phyloP scores from a whole-genome alignment of 1,140 invertebrate species.

The Drosophila sechellia region DNA sequence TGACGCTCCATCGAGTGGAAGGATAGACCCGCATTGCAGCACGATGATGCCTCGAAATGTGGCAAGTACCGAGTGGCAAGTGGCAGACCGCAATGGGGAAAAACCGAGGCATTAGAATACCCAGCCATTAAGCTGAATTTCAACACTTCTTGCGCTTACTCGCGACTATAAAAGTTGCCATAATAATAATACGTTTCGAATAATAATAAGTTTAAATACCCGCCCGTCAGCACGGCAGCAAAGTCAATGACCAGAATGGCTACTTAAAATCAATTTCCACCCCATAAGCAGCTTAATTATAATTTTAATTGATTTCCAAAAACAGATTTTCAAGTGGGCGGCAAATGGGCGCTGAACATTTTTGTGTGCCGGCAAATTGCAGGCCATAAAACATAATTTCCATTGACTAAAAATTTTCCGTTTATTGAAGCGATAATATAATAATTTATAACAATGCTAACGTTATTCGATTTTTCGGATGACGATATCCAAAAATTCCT shows the following conservation, averaged over 20 bases:
- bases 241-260: slow-evolving; percentile 46
- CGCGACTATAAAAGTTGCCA: neutral
- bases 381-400: slow-evolving; percentile 39
- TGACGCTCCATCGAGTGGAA: slow-evolving; percentile 18
- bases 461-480: slow-evolving; percentile 2
- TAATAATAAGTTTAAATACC: slow-evolving; percentile 26
- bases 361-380: slow-evolving; percentile 36
- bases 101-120: slow-evolving; percentile 25
- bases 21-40: slow-evolving; percentile 47
- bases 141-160: slow-evolving; percentile 39
- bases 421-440: slow-evolving; percentile 55
- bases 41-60: slow-evolving; percentile 49
- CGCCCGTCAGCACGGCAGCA: neutral
- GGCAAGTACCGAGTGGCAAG: slow-evolving; percentile 42
- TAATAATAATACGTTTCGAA: slow-evolving; percentile 20
- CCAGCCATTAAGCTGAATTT: slow-evolving; percentile 38
- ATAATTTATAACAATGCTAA: slow-evolving; percentile 42
- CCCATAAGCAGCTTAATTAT: slow-evolving; percentile 64
- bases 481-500: neutral
- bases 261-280: slow-evolving; percentile 62
- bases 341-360: slow-evolving; percentile 8
- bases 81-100: slow-evolving; percentile 15
- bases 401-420: slow-evolving; percentile 28
- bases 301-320: slow-evolving; percentile 69
- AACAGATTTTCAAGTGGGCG: slow-evolving; percentile 39